A percentile compares a stretch with the other conserved stretches of the same genome.
phyloP scores from a whole-genome alignment of 2,797 vertebrate species.

The Heliangelus exortis region DNA sequence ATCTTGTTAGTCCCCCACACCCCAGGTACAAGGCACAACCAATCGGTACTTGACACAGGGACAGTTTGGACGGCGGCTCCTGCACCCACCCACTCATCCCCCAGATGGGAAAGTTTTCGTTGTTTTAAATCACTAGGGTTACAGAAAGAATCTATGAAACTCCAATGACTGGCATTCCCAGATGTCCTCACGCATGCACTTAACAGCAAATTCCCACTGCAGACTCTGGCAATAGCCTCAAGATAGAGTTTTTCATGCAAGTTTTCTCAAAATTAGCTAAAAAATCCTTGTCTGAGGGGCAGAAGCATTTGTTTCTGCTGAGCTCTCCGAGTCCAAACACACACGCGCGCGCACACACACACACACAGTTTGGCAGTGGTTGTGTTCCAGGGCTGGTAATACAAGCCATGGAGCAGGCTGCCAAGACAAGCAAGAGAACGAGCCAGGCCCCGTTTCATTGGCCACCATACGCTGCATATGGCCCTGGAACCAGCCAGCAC shows the following conservation, averaged over 20 bases:
- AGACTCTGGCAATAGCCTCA: neutral
- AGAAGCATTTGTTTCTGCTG: constrained; percentile 76
- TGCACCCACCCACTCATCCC: neutral
- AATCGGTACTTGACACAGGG: neutral
- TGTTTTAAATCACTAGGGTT: neutral
- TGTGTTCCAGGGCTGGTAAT: constrained; percentile 83
- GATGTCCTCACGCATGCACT: neutral
- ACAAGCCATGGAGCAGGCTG: constrained; percentile 80
- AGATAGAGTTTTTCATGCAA: constrained; percentile 11
- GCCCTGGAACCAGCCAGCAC: constrained; percentile 81
- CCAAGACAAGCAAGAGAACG: constrained; percentile 84
- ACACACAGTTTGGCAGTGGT: constrained; percentile 78
- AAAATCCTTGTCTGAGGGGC: constrained; percentile 68
- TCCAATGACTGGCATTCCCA: constrained; percentile 8
- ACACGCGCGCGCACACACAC: constrained; percentile 52
- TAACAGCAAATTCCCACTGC: neutral
- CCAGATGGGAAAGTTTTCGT: neutral
- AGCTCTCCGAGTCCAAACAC: constrained; percentile 71
- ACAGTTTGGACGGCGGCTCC: accelerated
- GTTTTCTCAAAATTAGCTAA: constrained; percentile 54
- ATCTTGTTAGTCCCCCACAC: neutral
- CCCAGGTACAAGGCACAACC: neutral
- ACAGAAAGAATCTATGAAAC: constrained; percentile 13
- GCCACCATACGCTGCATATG: constrained; percentile 83
- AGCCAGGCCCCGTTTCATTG: constrained; percentile 84